Evolutionary conservation across 2,113 vertebrate species (phyloP), one percentile per base, ranked within the genome.

Genomic region (Gobius niger): DNA sequence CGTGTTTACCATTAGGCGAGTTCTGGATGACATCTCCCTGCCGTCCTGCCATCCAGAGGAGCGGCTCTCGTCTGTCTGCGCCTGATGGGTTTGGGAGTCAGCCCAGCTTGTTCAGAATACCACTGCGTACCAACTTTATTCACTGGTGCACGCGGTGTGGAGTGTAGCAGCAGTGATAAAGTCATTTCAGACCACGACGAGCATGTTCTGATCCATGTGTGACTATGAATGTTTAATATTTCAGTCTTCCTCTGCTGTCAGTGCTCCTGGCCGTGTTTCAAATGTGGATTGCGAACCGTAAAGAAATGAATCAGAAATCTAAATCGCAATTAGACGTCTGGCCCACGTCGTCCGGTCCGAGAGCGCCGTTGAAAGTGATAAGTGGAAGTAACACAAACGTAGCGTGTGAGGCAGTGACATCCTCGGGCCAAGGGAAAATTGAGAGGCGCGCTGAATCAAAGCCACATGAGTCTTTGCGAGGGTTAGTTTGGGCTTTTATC

Each of bases 1-100:
- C 72, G 76, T 87, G 89, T 88, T 90, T 87, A 87, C 79, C 64
- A 65, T 83, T 86, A 73, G 77, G 74, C 65, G 65, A 76, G 73
- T 52, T 18, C 80, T 56, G 72, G 81, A 78, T 85, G 81, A 85
- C 84, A 83, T 82, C 84, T 82, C 72, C 49, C 14, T 84, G 73
- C 83, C 75, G 71, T 65, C 62, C 80, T 82, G 86, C 75, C 81
- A 72, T 68, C 76, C 75, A 64, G 40, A 73, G 65, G 70, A 78
- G 77, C 72, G 16, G 16, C 75, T 78, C 76, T 89, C 86, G 84
- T 85, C 86, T 68, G 85, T 90, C 86, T 87, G 47, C 9, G 74
- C 67, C 71, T 72, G 85, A 73, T 72, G 77, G 74, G 78, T 82
- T 81, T 76, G 53, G 68, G 80, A 68, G 77, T 77, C 74, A 72